Evolutionary conservation across 2,797 vertebrate species (phyloP), one percentile per base, ranked within the genome.

Genomic region (Lophius americanus): DNA sequence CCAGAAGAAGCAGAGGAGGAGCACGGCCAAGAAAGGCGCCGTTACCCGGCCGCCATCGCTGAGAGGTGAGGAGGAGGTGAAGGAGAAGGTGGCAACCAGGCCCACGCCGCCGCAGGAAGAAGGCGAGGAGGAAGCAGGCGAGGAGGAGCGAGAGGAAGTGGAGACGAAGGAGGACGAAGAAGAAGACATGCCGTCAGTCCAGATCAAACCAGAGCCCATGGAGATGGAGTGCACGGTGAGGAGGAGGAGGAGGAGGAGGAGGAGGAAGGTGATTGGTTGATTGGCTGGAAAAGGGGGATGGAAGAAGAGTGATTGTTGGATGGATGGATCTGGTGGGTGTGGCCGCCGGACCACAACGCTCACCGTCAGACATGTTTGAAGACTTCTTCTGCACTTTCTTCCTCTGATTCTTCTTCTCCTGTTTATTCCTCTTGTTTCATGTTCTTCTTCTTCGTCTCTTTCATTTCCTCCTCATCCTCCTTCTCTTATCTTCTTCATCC

Each of bases 221-320:
- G 94, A 94, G 91, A 89, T 89, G 85, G 90, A 90, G 83, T 93
- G 92, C 91, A 92, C 91, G 90, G 93, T 94, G 88, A 92, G 91
- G 61, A 61, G 38, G 65, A 47, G 52, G n/a, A 23, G 41, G 51
- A 33, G 14, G 14, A 1, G 51, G 39, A 23, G 23, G 10, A 13
- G 53, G 39, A 3, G 7, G 51, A 14, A 48, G 38, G 4, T 9
- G 52, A 62, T 64, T 67, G 72, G 59, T 32, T 70, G 69, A 56
- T 71, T 76, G 63, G 50, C 74, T 12, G 11, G 37, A 42, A n/a
- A 66, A 43, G 38, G 36, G 23, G 4, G 57, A 54, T 8, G 46
- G 6, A 38, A 9, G 50, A 0, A 23, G 58, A n/a, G n/a, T 43
- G 6, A 6, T 2, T 39, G 59, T 36, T 35, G 11, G 51, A 39